Percentiles rank a stretch among this genome's conserved stretches.
phyloP scores from a whole-genome alignment of 2,797 vertebrate species.

The Cryptoprocta ferox region DNA sequence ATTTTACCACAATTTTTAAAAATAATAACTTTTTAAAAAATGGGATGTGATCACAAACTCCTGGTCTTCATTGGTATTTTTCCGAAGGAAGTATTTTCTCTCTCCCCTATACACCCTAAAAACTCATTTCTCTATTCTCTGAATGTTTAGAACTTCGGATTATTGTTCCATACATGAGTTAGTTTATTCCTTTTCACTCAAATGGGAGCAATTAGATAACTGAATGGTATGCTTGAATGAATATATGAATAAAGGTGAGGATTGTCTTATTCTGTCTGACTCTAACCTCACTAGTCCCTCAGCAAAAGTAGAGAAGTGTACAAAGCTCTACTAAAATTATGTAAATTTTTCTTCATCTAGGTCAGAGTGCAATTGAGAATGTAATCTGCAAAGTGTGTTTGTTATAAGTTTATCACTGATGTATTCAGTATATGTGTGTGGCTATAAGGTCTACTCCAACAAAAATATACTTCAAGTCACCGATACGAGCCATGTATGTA shows the following conservation, averaged over 20 bases:
- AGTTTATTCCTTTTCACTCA: neutral
- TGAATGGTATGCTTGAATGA: neutral
- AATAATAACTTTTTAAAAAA: constrained; percentile 21
- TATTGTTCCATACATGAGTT: neutral
- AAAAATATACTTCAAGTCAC: neutral
- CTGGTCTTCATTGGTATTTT: neutral
- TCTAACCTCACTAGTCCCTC: neutral
- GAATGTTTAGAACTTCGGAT: neutral
- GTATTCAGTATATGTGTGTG: neutral
- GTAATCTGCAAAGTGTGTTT: neutral
- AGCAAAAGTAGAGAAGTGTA: neutral
- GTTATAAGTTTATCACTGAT: neutral
- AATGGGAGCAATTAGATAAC: neutral
- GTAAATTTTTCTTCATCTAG: neutral
- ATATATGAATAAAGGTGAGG: neutral
- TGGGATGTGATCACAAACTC: neutral
- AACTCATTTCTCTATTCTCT: neutral
- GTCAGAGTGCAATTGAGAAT: neutral
- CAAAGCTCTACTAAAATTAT: neutral
- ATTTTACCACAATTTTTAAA: constrained; percentile 2
- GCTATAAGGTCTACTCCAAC: neutral
- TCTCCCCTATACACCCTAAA: neutral
- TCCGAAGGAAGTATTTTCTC: neutral
- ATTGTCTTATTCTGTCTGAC: neutral
- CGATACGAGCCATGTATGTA: neutral